Percentiles rank a stretch among this genome's conserved stretches.
These are phyloP conservation scores for Neodiprion lecontei DNA, from an alignment of 1,140 invertebrate genomes.

Conservation along the genomic window DNA sequence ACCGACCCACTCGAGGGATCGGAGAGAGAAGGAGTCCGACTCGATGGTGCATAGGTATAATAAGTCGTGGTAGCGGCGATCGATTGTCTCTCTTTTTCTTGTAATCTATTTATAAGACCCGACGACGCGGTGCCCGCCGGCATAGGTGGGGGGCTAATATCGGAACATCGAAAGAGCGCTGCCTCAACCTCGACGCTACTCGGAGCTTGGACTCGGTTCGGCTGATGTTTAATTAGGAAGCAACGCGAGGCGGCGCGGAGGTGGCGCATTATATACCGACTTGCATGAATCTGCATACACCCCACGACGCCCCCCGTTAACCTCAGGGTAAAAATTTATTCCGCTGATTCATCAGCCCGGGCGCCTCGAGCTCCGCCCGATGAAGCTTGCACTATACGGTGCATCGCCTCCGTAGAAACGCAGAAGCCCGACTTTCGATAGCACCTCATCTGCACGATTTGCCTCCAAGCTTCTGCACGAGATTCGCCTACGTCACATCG, in stretches of 20 bases:
- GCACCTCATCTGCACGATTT: not conserved
- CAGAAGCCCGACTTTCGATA: not conserved
- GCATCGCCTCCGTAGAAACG: too few relatives aligned
- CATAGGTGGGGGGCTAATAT: slow-evolving; percentile 54
- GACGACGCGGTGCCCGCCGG: slow-evolving; percentile 14
- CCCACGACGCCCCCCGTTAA: too few relatives aligned
- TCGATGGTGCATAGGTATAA: slow-evolving; percentile 11
- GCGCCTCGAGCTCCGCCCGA: too few relatives aligned
- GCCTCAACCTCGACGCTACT: slow-evolving; percentile 42
- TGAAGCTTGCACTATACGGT: too few relatives aligned
- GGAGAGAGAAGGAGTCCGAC: slow-evolving; percentile 10
- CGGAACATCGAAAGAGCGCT: slow-evolving; percentile 51
- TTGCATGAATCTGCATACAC: not conserved
- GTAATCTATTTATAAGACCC: slow-evolving; percentile 48
- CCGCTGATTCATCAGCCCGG: too few relatives aligned
- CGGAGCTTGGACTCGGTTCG: slow-evolving; percentile 47
- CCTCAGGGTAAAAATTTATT: too few relatives aligned
- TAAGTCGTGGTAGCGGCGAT: slow-evolving; percentile 23
- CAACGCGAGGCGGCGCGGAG: slow-evolving; percentile 32
- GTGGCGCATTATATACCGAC: not conserved
- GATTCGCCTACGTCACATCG: too few relatives aligned
- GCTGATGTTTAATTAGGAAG: slow-evolving; percentile 63
- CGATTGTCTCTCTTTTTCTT: slow-evolving; percentile 30
- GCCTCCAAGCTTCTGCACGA: too few relatives aligned
- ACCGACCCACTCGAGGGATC: not conserved